Evolutionary conservation across 2,113 vertebrate genomes (phyloP).

Genomic region (Pygoscelis adeliae): DNA sequence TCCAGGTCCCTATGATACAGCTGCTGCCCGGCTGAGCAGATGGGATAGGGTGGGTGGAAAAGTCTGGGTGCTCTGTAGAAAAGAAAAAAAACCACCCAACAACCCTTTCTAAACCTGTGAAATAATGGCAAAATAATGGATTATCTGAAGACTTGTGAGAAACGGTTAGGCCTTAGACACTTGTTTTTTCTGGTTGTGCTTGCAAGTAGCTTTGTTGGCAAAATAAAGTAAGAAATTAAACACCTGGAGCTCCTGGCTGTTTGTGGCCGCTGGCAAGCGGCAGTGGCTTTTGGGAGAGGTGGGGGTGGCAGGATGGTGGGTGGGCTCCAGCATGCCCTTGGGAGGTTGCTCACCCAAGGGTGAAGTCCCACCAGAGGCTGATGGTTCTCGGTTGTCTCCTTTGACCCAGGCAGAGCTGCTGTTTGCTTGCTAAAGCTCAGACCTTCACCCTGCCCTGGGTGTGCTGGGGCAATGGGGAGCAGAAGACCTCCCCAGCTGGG

Average conservation of each 20-base stretch:
- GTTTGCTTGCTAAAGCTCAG: not conserved
- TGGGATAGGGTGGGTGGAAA: not conserved
- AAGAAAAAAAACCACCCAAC: not conserved
- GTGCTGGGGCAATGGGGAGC: not conserved
- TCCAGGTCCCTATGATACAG: not conserved
- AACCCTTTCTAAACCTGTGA: not conserved
- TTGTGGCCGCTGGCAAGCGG: not conserved
- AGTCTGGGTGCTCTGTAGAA: not conserved
- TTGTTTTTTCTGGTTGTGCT: not conserved
- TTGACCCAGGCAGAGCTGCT: not conserved
- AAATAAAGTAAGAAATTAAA: not conserved
- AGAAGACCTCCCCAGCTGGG: not conserved
- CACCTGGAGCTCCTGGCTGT: not conserved
- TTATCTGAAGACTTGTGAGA: not conserved
- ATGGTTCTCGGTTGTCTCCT: not conserved
- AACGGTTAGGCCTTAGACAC: not conserved
- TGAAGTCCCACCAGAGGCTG: not conserved
- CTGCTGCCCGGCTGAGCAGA: not conserved
- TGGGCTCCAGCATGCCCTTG: not conserved
- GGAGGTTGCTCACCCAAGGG: not conserved
- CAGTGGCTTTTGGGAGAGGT: not conserved
- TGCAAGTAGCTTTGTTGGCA: not conserved
- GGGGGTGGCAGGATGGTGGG: not conserved
- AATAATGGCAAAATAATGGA: not conserved
- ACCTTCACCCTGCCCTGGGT: not conserved